phyloP scores from a whole-genome alignment of 2,113 vertebrate species.

The Planiliza haematocheilus region DNA sequence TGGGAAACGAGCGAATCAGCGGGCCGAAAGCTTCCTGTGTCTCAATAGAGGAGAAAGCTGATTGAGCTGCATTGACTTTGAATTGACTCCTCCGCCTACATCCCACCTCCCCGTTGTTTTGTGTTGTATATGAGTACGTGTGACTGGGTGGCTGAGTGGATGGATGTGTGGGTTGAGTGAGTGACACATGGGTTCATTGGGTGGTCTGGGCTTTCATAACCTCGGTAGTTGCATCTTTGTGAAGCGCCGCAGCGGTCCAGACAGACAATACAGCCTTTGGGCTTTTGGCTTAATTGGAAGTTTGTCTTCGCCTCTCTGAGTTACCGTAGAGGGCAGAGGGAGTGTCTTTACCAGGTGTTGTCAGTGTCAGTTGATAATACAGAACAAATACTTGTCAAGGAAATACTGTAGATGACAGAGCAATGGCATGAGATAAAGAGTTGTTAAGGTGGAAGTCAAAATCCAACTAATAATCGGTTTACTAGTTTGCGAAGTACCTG shows the following conservation, averaged over 20 bases:
- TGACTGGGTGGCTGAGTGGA: conserved; percentile 1
- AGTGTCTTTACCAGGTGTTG: neutral
- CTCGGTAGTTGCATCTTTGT: neutral
- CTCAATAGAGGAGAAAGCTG: conserved; percentile 35
- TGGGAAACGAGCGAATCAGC: neutral
- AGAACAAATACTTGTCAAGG: neutral
- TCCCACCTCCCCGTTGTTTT: conserved; percentile 52
- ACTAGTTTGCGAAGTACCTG: too few species aligned
- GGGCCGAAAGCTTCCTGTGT: conserved; percentile 40
- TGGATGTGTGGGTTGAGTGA: conserved; percentile 23
- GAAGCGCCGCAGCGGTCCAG: neutral
- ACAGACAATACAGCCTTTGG: neutral
- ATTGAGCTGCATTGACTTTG: conserved; percentile 58
- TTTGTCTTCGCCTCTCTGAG: neutral
- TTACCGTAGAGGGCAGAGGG: neutral
- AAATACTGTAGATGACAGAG: neutral
- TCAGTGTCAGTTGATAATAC: conserved; percentile 1
- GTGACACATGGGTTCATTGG: conserved; percentile 60
- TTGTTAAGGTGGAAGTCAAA: neutral
- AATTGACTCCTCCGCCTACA: conserved; percentile 63
- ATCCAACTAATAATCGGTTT: neutral
- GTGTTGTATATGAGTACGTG: conserved; percentile 34
- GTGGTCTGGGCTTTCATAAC: conserved; percentile 50
- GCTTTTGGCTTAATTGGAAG: neutral
- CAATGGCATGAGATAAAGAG: neutral